Evolutionary conservation across 2,113 vertebrate genomes (phyloP).

Genomic region (Tympanuchus pallidicinctus): DNA sequence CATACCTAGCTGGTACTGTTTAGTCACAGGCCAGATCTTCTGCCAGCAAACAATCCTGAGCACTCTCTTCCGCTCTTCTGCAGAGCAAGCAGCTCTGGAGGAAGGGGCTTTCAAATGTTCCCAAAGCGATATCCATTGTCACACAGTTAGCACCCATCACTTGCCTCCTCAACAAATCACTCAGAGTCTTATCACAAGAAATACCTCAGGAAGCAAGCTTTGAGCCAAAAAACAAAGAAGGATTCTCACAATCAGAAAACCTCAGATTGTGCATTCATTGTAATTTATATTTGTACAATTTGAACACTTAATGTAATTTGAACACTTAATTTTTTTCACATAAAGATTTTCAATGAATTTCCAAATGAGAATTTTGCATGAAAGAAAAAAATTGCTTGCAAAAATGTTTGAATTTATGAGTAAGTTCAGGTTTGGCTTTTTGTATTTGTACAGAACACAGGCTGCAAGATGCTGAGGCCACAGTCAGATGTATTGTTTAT

Average conservation of each 20-base stretch:
- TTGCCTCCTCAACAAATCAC: no score
- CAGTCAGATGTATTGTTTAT: neutral
- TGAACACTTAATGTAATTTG: neutral
- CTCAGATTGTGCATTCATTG: neutral
- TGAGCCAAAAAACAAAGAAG: no score
- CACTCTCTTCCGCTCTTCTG: no score
- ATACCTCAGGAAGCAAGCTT: no score
- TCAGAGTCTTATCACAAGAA: no score
- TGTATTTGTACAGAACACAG: neutral
- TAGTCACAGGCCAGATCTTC: no score
- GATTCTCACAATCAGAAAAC: neutral
- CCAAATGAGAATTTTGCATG: neutral
- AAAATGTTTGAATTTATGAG: neutral
- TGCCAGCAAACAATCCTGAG: no score
- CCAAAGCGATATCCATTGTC: no score
- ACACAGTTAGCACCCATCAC: no score
- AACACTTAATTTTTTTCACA: neutral
- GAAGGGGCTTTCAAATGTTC: no score
- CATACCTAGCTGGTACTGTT: no score
- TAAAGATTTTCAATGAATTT: neutral
- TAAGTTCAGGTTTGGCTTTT: accelerated
- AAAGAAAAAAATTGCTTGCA: neutral
- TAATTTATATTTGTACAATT: neutral
- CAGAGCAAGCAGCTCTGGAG: no score
- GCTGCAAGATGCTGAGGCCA: neutral